A percentile compares a stretch with the other conserved stretches of the same genome.
Conservation (phyloP, 2,888 invertebrate species). For the Busseola fusca region DNA sequence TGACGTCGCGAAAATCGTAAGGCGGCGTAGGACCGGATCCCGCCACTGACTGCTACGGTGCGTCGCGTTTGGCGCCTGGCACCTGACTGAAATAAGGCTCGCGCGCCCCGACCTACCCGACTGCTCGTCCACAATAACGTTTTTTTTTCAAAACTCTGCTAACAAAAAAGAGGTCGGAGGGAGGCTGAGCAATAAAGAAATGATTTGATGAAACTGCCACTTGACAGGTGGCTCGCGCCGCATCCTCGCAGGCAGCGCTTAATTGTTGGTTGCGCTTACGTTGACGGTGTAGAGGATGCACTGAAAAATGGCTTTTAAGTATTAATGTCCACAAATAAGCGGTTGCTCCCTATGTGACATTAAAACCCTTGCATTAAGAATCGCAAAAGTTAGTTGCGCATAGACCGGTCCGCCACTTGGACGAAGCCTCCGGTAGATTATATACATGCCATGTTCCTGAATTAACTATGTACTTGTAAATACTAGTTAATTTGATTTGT, state of each 20-base stretch:
- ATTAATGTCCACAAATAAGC: slow-evolving; percentile 86
- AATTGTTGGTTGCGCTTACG: slow-evolving; percentile 83
- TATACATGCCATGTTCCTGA: slow-evolving; percentile 14
- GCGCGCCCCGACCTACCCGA: slow-evolving; percentile 88
- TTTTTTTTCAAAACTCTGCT: slow-evolving; percentile 83
- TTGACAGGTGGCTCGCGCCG: slow-evolving; percentile 87
- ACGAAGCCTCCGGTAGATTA: slow-evolving; percentile 25
- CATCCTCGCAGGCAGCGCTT: slow-evolving; percentile 79
- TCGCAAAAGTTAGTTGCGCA: slow-evolving; percentile 68
- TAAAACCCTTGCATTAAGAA: slow-evolving; percentile 76
- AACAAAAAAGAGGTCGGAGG: slow-evolving; percentile 83
- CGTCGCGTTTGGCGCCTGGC: slow-evolving; percentile 84
- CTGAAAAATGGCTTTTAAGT: slow-evolving; percentile 85
- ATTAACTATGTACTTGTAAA: slow-evolving; percentile 14
- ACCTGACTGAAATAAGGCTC: slow-evolving; percentile 87
- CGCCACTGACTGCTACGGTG: slow-evolving; percentile 71
- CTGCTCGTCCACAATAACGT: slow-evolving; percentile 81
- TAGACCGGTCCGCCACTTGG: slow-evolving; percentile 64
- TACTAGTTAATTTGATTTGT: slow-evolving; percentile 37
- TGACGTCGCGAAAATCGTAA: slow-evolving; percentile 69
- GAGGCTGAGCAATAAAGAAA: slow-evolving; percentile 87
- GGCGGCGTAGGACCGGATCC: slow-evolving; percentile 72
- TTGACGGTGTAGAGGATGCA: slow-evolving; percentile 75
- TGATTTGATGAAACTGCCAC: slow-evolving; percentile 87
- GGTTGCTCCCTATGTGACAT: slow-evolving; percentile 80